phyloP scores from a whole-genome alignment of 1,140 invertebrate species.

The Melanaphis sacchari region DNA sequence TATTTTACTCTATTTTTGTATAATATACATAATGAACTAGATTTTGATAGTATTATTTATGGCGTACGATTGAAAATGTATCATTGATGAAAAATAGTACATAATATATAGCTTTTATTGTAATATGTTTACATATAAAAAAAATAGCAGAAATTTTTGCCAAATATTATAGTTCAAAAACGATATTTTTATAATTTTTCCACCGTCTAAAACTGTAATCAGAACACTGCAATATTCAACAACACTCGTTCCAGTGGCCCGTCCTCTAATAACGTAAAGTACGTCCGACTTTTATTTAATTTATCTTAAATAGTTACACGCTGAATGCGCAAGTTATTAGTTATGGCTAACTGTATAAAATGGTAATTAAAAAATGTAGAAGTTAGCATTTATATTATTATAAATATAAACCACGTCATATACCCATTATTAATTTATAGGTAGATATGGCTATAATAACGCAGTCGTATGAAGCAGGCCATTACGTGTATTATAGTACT shows the following conservation, averaged over 20 bases:
- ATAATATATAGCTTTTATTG: background rate
- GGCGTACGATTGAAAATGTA: no score
- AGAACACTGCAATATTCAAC: background rate
- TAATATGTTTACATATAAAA: background rate
- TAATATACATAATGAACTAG: no score
- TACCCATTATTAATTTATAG: background rate
- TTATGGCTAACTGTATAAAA: slow-evolving; percentile 19
- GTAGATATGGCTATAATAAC: background rate
- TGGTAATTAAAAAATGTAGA: background rate
- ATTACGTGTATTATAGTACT: background rate
- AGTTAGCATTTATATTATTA: background rate
- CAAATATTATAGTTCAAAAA: background rate
- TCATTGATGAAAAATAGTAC: no score
- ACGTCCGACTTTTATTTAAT: background rate
- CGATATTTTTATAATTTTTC: background rate
- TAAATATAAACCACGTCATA: background rate
- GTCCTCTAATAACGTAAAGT: background rate
- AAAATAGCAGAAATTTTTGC: background rate
- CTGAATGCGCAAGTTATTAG: background rate
- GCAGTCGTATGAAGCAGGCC: background rate
- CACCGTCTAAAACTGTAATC: background rate
- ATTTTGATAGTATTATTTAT: background rate
- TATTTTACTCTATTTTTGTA: background rate
- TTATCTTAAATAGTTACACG: background rate
- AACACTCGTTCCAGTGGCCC: background rate